Evolutionary conservation across 1,140 invertebrate species (phyloP).

Genomic region (Drosophila orosa): DNA sequence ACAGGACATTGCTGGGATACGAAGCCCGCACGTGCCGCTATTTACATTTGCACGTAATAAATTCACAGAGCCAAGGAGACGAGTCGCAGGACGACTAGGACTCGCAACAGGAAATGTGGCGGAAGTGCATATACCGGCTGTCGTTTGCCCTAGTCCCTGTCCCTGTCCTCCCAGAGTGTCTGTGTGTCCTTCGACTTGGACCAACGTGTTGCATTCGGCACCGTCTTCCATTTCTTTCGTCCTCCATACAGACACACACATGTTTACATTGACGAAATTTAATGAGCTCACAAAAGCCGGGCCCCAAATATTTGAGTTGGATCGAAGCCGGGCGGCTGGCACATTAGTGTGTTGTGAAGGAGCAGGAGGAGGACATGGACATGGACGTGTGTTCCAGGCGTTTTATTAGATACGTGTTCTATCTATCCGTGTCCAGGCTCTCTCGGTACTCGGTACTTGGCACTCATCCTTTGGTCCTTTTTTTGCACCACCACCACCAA

Average conservation of each 20-base stretch:
- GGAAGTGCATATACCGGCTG: conserved; percentile 73
- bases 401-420: conserved; percentile 80
- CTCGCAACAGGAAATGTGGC: conserved; percentile 66
- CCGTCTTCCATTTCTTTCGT: not conserved
- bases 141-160: conserved; percentile 25
- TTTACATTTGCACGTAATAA: conserved; percentile 84
- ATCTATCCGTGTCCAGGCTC: conserved; percentile 52
- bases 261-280: conserved; percentile 78
- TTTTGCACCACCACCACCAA: not conserved
- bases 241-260: conserved; percentile 41
- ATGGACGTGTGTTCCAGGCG: conserved; percentile 57
- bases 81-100: conserved; percentile 18
- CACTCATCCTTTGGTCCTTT: not conserved
- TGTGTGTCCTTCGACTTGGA: conserved; percentile 13
- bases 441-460: conserved; percentile 10
- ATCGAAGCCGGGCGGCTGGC: conserved; percentile 42
- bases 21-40: conserved; percentile 74
- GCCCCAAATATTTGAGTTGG: conserved; percentile 69
- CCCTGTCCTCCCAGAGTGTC: too few species aligned
- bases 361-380: conserved; percentile 1
- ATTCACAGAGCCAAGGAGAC: conserved; percentile 53
- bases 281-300: conserved; percentile 72
- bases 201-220: conserved; percentile 72
- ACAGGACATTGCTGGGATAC: conserved; percentile 6
- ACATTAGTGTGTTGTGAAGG: not conserved